phyloP scores from a whole-genome alignment of 2,888 invertebrate genomes.

The Drosophila melanocephala region DNA sequence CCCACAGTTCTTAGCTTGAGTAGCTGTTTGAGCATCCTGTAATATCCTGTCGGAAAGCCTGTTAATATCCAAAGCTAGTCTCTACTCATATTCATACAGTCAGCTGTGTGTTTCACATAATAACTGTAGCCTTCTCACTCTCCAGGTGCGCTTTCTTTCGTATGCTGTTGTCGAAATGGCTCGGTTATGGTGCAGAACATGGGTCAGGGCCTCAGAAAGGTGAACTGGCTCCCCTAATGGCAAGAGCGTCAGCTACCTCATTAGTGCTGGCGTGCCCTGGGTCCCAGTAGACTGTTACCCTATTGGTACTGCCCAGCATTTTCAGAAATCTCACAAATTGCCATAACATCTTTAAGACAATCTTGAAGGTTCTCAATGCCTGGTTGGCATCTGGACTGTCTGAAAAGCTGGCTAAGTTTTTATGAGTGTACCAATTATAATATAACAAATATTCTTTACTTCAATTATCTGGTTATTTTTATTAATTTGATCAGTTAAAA shows the following conservation, averaged over 20 bases:
- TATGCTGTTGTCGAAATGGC: background rate
- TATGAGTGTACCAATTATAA: background rate
- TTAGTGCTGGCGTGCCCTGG: background rate
- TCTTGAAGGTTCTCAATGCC: background rate
- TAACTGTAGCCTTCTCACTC: background rate
- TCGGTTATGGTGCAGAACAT: background rate
- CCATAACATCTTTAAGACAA: background rate
- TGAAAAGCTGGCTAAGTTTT: background rate
- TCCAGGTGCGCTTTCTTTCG: background rate
- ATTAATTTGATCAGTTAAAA: background rate
- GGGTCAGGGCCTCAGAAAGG: background rate
- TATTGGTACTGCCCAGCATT: background rate
- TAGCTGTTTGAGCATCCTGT: background rate
- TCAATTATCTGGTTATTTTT: background rate
- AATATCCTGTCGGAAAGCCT: background rate
- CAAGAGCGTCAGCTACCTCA: background rate
- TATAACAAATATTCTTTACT: background rate
- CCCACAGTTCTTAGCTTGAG: background rate
- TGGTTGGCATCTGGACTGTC: background rate
- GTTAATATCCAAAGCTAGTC: background rate
- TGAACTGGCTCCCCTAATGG: background rate
- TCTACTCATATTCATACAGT: background rate
- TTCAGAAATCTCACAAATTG: background rate
- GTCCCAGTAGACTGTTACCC: background rate
- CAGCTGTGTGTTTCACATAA: background rate